Evolutionary conservation across 1,140 invertebrate species (phyloP).

Genomic region (Drosophila lacteicornis): DNA sequence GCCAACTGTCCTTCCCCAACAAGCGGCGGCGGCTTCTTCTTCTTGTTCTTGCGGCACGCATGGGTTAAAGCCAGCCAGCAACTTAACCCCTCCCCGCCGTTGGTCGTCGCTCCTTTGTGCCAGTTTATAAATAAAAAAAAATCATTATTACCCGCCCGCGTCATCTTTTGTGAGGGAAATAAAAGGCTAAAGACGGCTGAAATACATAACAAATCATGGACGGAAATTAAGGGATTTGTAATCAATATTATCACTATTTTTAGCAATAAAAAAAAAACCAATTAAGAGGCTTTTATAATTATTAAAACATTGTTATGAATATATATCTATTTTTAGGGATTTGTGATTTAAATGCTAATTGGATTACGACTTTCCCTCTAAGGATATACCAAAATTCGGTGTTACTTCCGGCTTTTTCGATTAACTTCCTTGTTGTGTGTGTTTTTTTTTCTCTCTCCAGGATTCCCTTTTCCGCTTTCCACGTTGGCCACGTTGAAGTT

Average conservation of each 20-base stretch:
- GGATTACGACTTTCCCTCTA: too few relatives aligned
- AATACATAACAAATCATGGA: not conserved
- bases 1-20: conserved; percentile 65
- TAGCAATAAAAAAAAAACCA: too few relatives aligned
- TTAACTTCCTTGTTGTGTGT: conserved; percentile 12
- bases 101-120: conserved; percentile 3
- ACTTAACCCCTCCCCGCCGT: not conserved
- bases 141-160: conserved; percentile 55
- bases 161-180: conserved; percentile 5
- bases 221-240: too few relatives aligned
- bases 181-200: not conserved
- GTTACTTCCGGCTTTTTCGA: not conserved
- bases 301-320: too few relatives aligned
- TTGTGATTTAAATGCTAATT: too few relatives aligned
- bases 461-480: conserved; percentile 26
- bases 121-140: conserved; percentile 82
- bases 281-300: too few relatives aligned
- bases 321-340: too few relatives aligned
- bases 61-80: conserved; percentile 31
- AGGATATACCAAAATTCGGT: not conserved
- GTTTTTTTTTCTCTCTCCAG: conserved; percentile 4
- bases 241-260: too few relatives aligned
- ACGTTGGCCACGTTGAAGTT: conserved; percentile 49
- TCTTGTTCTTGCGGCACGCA: conserved; percentile 49
- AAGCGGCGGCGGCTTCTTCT: not conserved